Conservation (phyloP, 2,888 invertebrate species). For the Ennomos quercinarius region DNA sequence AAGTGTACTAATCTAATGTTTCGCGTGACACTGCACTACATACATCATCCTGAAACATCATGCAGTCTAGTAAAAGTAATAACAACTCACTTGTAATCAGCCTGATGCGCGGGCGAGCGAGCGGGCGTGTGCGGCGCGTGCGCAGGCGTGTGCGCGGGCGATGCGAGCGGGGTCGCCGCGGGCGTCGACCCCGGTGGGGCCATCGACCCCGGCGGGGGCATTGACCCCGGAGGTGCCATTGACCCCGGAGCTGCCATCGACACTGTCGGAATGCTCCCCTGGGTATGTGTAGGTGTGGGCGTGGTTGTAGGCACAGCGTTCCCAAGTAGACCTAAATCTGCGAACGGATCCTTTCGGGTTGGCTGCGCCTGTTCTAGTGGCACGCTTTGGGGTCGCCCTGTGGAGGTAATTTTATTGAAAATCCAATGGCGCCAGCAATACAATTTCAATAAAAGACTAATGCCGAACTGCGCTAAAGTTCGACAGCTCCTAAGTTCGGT, state of each 20-base stretch:
- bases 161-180: conserved; percentile 61
- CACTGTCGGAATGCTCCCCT: conserved; percentile 22
- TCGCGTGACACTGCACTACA: too few species aligned
- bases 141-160: conserved; percentile 70
- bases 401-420: conserved; percentile 1
- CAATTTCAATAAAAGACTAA: too few species aligned
- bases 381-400: conserved; percentile 70
- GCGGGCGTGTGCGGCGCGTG: conserved; percentile 64
- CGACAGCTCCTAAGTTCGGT: too few species aligned
- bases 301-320: conserved; percentile 38
- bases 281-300: conserved; percentile 21
- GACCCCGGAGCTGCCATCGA: conserved; percentile 14
- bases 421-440: too few species aligned
- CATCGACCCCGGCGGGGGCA: conserved; percentile 33
- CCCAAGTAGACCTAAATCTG: conserved; percentile 86
- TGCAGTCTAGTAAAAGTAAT: too few species aligned
- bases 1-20: too few species aligned
- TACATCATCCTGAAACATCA: too few species aligned
- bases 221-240: conserved; percentile 31
- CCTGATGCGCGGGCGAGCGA: conserved; percentile 74
- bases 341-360: conserved; percentile 88
- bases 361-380: conserved; percentile 77
- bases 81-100: conserved; percentile 73
- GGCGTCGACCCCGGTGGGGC: conserved; percentile 46
- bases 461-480: too few species aligned